Conservation (phyloP, 2,888 invertebrate species). For the Harpalus rubripes region DNA sequence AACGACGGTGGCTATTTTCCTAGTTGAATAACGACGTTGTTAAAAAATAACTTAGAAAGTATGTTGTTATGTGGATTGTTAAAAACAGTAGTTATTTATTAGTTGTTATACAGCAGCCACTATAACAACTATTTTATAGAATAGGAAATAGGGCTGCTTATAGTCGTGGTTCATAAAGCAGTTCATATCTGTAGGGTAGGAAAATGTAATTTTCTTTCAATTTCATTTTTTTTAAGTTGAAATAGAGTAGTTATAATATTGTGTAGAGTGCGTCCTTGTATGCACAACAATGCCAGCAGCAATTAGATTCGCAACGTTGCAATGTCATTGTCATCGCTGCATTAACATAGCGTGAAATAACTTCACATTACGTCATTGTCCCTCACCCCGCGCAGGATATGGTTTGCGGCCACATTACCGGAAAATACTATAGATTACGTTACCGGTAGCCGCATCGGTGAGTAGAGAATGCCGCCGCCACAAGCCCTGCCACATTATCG, state of each 20-base stretch:
- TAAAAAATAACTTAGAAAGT: no score
- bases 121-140: no score
- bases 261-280: neutral
- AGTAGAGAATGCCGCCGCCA: slow-evolving; percentile 15
- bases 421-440: slow-evolving; percentile 59
- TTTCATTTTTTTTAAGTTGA: neutral
- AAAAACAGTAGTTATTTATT: no score
- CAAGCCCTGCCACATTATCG: slow-evolving; percentile 41
- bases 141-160: no score
- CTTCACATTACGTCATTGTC: slow-evolving; percentile 64
- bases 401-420: slow-evolving; percentile 58
- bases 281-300: slow-evolving; percentile 48
- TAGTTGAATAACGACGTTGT: no score
- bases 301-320: slow-evolving; percentile 66
- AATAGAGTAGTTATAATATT: neutral
- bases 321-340: slow-evolving; percentile 65
- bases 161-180: no score
- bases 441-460: slow-evolving; percentile 27
- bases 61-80: no score
- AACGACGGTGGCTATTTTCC: no score
- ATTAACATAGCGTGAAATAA: slow-evolving; percentile 67
- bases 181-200: no score
- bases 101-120: no score
- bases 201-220: no score
- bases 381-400: slow-evolving; percentile 29